Percentiles rank a stretch among this genome's conserved stretches.
Evolutionary conservation across 1,140 invertebrate species (phyloP).

Genomic region (Anoplolepis gracilipes): DNA sequence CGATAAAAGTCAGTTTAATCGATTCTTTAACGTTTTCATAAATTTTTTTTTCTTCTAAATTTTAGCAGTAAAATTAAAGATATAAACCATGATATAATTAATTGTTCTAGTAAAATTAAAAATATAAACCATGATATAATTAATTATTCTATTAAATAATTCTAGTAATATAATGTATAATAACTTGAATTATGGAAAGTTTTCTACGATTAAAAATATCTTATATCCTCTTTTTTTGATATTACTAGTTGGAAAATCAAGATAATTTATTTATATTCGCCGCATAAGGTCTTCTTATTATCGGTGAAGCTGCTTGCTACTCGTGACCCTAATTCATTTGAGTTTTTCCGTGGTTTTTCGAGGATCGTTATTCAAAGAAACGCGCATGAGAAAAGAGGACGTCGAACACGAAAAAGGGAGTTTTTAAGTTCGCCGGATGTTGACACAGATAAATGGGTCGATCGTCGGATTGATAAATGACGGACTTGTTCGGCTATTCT

Average conservation of each 20-base stretch:
- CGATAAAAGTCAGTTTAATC: background rate
- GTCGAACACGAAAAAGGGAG: constrained; percentile 26
- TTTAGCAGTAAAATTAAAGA: background rate
- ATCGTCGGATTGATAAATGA: constrained; percentile 76
- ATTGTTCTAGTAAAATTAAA: background rate
- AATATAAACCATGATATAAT: background rate
- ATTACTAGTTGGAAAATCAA: background rate
- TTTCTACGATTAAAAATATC: too few relatives aligned
- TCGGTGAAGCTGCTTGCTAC: background rate
- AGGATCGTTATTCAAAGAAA: constrained; percentile 47
- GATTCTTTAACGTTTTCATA: background rate
- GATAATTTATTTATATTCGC: background rate
- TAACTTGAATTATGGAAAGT: background rate
- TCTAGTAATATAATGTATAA: background rate
- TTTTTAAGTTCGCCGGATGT: constrained; percentile 64
- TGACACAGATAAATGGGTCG: constrained; percentile 78
- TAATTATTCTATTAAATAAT: background rate
- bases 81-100: background rate
- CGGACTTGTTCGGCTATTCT: constrained; percentile 56
- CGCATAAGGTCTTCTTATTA: background rate
- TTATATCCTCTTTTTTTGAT: too few relatives aligned
- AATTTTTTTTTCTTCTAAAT: background rate
- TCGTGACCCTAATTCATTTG: background rate
- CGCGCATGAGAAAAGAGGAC: constrained; percentile 13
- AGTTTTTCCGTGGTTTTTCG: constrained; percentile 25